These are phyloP conservation scores for Diacarnus erythraeanus DNA, from an alignment of 37 sponge, comb jelly and placozoan genomes.

Conservation along the genomic window DNA sequence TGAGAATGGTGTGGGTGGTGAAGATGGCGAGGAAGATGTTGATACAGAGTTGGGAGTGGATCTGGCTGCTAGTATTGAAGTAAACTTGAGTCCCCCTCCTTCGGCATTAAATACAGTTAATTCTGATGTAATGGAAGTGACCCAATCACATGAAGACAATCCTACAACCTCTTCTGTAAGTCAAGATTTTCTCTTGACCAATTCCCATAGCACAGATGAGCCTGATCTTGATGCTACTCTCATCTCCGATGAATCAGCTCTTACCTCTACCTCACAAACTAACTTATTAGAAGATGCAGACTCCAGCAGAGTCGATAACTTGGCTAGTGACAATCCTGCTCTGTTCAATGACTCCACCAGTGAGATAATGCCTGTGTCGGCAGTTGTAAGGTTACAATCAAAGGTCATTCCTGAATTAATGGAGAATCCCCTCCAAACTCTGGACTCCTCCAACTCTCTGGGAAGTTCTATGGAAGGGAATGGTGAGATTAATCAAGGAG, in stretches of 20 bases:
- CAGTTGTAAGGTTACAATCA: background rate
- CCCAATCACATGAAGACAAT: background rate
- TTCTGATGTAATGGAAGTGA: too few relatives aligned
- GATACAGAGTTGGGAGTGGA: too few relatives aligned
- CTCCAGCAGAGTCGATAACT: background rate
- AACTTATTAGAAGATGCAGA: background rate
- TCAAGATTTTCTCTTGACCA: too few relatives aligned
- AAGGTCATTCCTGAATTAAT: background rate
- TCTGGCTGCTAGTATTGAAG: too few relatives aligned
- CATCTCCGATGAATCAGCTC: background rate
- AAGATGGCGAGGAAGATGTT: background rate
- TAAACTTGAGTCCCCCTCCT: too few relatives aligned
- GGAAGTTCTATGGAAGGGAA: background rate
- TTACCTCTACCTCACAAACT: background rate
- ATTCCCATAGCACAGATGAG: too few relatives aligned
- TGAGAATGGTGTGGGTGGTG: background rate
- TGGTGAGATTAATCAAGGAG: background rate
- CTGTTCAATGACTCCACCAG: background rate
- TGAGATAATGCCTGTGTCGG: background rate
- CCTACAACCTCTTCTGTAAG: background rate
- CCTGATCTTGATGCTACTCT: constrained; percentile 7
- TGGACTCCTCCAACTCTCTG: background rate
- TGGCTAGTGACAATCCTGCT: background rate
- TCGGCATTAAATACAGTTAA: too few relatives aligned
- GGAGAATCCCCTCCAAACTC: background rate